Base-by-base conservation (phyloP, 2,888 invertebrate genomes). In the Anthrax anthrax region DNA sequence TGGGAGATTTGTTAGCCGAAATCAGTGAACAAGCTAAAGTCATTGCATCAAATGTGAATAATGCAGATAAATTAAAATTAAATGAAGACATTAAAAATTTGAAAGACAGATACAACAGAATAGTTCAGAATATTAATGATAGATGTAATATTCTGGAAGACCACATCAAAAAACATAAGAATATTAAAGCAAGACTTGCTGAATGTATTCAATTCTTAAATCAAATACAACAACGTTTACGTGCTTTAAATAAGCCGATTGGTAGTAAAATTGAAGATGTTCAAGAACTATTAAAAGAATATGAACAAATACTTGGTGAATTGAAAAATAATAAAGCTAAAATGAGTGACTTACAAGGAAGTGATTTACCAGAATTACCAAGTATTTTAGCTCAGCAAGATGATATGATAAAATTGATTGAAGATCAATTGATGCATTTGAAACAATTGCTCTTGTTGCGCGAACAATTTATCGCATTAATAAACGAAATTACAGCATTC, bases 191-290 rank as follows among this genome's bases (percentile, higher is more conserved):
- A 39, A 79, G 82, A 59, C 75, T 92, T 18, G 80, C 84, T 27
- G 86, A 87, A 59, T 84, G 84, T 49, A 74, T 83, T 37, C 78
- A 83, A 59, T 86, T 87, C 65, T 76, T 90, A 60, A 79, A 80
- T 46, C 78, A 79, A 55, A 80, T 91, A n/a, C 87, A 91, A 61
- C 80, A 80, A 48, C 84, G 89, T 60, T 66, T 94, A 16, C 82
- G 86, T 53, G 81, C 84, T 48, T 69, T 92, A 2, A 86, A 84
- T 58, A 84, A 83, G 64, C 91, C 92, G 0, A 80, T 92, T 36
- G 92, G 94, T 13, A 82, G 81, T 45, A 81, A 82, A 59, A 83
- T 86, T 2, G 87, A 91, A 60, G 94, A 94, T 63, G 91, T 92
- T 0, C 84, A 89, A 61, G 79, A 81, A n/a, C 74, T 89, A 54